phyloP scores from a whole-genome alignment of 1,140 invertebrate genomes.

The Papilio aristodemus region DNA sequence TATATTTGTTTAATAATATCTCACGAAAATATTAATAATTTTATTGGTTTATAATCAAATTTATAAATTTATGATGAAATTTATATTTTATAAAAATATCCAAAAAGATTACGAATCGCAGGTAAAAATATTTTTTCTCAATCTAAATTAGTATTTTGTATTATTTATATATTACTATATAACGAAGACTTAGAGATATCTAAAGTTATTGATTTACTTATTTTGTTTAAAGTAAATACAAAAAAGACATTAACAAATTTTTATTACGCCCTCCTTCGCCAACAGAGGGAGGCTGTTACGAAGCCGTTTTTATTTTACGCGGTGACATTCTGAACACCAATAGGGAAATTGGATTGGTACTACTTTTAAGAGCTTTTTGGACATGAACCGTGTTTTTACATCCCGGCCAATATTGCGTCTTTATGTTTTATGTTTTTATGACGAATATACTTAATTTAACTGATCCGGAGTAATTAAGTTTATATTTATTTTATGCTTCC shows the following conservation, averaged over 20 bases:
- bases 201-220: neutral
- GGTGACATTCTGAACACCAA: slow-evolving; percentile 69
- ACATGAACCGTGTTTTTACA: slow-evolving; percentile 67
- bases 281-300: slow-evolving; percentile 59
- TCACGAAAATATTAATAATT: too few species aligned
- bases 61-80: too few species aligned
- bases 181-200: neutral
- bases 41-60: too few species aligned
- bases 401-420: slow-evolving; percentile 62
- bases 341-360: slow-evolving; percentile 77
- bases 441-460: slow-evolving; percentile 36
- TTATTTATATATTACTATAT: too few species aligned
- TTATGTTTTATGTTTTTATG: slow-evolving; percentile 61
- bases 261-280: slow-evolving; percentile 54
- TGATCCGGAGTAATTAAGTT: slow-evolving; percentile 12
- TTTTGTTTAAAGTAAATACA: slow-evolving; percentile 47
- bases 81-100: too few species aligned
- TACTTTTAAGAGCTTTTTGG: slow-evolving; percentile 73
- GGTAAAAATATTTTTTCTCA: neutral
- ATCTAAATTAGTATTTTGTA: too few species aligned
- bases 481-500: neutral
- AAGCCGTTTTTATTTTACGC: slow-evolving; percentile 74
- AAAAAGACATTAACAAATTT: slow-evolving; percentile 65
- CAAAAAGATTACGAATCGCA: too few species aligned
- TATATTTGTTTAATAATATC: too few species aligned